Percentiles rank a stretch among this genome's conserved stretches.
phyloP scores from a whole-genome alignment of 1,140 invertebrate species.

The Centruroides vittatus region DNA sequence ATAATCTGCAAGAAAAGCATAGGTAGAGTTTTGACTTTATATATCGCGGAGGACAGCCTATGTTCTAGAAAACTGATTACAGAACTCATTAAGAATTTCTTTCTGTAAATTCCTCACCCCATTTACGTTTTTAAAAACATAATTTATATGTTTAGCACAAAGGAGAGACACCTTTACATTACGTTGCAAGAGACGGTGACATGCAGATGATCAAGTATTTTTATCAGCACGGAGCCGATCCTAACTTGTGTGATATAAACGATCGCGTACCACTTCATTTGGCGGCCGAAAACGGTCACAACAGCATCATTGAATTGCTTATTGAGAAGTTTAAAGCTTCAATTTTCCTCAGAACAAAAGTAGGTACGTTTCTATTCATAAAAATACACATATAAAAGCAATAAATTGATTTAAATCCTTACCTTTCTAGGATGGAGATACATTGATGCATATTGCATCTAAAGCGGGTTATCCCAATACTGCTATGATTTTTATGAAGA shows the following conservation, averaged over 20 bases:
- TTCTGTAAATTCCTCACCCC: too few relatives aligned
- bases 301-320: constrained; percentile 82
- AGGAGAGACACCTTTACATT: constrained; percentile 83
- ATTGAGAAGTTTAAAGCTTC: constrained; percentile 97
- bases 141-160: constrained; percentile 42
- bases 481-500: constrained; percentile 95
- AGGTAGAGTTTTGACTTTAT: too few relatives aligned
- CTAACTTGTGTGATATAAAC: constrained; percentile 72
- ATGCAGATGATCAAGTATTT: constrained; percentile 88
- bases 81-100: too few relatives aligned
- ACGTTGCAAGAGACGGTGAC: constrained; percentile 89
- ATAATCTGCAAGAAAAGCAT: too few relatives aligned
- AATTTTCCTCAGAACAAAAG: constrained; percentile 78
- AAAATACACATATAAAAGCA: neutral
- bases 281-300: constrained; percentile 92
- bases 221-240: constrained; percentile 82
- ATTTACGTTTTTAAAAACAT: neutral
- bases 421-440: constrained; percentile 65
- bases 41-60: too few relatives aligned
- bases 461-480: constrained; percentile 93
- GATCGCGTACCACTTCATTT: constrained; percentile 94
- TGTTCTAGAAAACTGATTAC: too few relatives aligned
- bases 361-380: constrained; percentile 2
- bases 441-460: constrained; percentile 95
- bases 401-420: neutral